Evolutionary conservation across 2,797 vertebrate genomes (phyloP).

Genomic region (Eulemur coronatus): DNA sequence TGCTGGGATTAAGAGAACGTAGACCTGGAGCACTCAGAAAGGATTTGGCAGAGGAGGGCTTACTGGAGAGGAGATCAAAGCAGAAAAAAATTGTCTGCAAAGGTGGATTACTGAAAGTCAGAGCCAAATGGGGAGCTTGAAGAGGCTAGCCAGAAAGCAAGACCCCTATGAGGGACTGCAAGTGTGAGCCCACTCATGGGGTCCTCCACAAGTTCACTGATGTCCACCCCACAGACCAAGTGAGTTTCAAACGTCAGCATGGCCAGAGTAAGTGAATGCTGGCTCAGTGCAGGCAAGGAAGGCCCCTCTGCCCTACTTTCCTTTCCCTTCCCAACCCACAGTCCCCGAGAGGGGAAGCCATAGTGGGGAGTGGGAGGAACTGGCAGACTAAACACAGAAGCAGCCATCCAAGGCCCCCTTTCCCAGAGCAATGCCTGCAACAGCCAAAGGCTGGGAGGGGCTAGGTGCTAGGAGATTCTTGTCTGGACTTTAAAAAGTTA

Average conservation of each 20-base stretch:
- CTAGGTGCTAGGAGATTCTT: not conserved
- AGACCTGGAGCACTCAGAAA: not conserved
- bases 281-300: not conserved
- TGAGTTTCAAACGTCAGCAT: not conserved
- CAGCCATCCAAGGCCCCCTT: rapidly evolving
- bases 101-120: not conserved
- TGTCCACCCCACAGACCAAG: too few species aligned
- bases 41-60: not conserved
- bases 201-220: not conserved
- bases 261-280: not conserved
- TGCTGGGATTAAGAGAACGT: not conserved
- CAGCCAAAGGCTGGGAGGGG: not conserved
- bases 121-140: not conserved
- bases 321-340: not conserved
- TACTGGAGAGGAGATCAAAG: not conserved
- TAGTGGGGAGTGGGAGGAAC: too few species aligned
- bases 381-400: not conserved
- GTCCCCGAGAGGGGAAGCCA: not conserved
- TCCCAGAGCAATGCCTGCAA: not conserved
- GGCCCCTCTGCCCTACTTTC: not conserved
- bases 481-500: not conserved
- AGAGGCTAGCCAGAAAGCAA: not conserved
- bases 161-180: rapidly evolving
- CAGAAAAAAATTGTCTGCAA: not conserved
- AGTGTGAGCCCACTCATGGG: rapidly evolving